These are phyloP conservation scores for Apocrypta bakeri DNA, from an alignment of 1,140 invertebrate genomes.

Conservation along the genomic window DNA sequence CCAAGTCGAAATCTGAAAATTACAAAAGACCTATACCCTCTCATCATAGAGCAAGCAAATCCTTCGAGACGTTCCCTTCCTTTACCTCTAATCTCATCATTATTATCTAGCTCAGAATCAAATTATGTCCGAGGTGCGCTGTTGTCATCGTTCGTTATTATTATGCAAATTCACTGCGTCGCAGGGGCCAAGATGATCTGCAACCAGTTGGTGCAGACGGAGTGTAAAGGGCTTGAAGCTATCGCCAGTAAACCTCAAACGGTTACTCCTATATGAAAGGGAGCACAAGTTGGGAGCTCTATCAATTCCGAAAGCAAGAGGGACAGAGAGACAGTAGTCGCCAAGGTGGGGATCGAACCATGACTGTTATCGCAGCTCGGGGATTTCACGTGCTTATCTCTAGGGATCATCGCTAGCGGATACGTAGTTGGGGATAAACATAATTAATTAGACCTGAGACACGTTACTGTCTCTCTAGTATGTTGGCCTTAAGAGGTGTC, in stretches of 20 bases:
- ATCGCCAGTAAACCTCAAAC: neutral
- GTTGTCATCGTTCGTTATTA: conserved; percentile 15
- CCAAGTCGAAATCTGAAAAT: neutral
- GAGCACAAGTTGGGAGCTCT: neutral
- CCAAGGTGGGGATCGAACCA: neutral
- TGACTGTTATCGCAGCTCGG: conserved; percentile 25
- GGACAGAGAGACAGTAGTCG: neutral
- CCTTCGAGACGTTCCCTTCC: neutral
- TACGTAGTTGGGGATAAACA: neutral
- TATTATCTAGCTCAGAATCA: neutral
- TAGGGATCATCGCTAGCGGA: neutral
- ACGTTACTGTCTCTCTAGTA: too few species aligned
- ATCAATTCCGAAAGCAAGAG: neutral
- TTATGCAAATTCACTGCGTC: conserved; percentile 25
- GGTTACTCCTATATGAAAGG: neutral
- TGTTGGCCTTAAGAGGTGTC: too few species aligned
- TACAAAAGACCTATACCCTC: neutral
- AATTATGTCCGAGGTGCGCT: neutral
- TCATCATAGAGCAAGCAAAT: neutral
- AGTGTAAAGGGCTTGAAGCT: neutral
- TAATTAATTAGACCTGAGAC: conserved; percentile 10
- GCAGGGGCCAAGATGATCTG: neutral
- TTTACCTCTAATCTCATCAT: neutral
- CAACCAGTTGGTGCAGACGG: neutral
- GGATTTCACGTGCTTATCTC: conserved; percentile 8